Evolutionary conservation across 2,113 vertebrate species (phyloP).

Genomic region (Otolemur garnettii): DNA sequence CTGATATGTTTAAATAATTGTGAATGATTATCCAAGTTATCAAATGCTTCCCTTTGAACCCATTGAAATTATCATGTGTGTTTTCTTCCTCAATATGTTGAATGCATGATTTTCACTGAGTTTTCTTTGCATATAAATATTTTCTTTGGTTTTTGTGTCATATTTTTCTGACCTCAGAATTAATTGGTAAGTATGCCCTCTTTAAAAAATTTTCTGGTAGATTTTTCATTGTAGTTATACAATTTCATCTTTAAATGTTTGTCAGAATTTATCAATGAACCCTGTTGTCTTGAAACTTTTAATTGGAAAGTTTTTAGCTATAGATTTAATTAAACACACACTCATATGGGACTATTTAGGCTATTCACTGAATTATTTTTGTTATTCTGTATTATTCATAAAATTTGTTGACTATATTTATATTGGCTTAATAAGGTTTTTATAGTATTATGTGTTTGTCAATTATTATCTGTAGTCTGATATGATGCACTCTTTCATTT

Average conservation of each 20-base stretch:
- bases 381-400: neutral
- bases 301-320: neutral
- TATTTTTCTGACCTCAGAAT: neutral
- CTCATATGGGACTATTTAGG: neutral
- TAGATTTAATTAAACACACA: neutral
- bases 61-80: neutral
- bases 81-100: neutral
- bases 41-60: neutral
- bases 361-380: neutral
- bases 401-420: neutral
- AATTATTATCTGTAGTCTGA: neutral
- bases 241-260: neutral
- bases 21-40: neutral
- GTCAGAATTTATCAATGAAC: neutral
- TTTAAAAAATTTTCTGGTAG: neutral
- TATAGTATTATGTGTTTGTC: neutral
- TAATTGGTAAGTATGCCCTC: neutral
- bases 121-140: neutral
- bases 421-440: neutral
- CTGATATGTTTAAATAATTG: neutral
- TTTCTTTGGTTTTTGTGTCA: neutral
- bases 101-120: neutral
- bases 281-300: neutral
- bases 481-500: neutral
- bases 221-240: neutral